phyloP scores from a whole-genome alignment of 1,140 invertebrate genomes.

The Polyergus mexicanus region DNA sequence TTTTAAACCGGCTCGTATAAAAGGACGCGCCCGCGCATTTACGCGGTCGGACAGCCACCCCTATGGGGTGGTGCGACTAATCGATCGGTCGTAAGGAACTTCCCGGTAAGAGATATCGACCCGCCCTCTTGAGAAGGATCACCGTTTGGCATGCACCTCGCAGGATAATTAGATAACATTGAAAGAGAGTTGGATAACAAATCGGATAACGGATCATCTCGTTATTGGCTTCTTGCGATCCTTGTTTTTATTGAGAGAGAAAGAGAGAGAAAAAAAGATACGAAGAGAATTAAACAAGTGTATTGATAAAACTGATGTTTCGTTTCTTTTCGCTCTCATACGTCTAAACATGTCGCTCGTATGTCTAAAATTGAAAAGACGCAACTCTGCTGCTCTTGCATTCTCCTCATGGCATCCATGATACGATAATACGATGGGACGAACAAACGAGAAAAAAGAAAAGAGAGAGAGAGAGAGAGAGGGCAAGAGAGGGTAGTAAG shows the following conservation, averaged over 20 bases:
- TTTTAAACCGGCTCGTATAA: constrained; percentile 70
- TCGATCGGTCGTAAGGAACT: constrained; percentile 63
- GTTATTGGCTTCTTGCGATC: not conserved
- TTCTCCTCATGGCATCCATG: constrained; percentile 41
- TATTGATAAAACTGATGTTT: constrained; percentile 2
- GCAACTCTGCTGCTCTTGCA: constrained; percentile 30
- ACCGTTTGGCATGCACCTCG: not conserved
- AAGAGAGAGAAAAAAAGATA: no score
- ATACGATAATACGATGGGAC: constrained; percentile 34
- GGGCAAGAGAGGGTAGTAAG: constrained; percentile 52
- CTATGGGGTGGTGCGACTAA: constrained; percentile 48
- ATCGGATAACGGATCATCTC: constrained; percentile 18
- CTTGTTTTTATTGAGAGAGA: not conserved
- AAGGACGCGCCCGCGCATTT: constrained; percentile 57
- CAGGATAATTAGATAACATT: constrained; percentile 37
- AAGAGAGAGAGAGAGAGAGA: constrained; percentile 17
- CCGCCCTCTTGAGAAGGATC: constrained; percentile 28
- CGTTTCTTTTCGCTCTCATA: not conserved
- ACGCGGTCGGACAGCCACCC: constrained; percentile 43
- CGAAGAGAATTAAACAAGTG: not conserved
- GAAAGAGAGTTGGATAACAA: constrained; percentile 24
- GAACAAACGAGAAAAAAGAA: constrained; percentile 8
- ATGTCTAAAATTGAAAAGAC: constrained; percentile 38
- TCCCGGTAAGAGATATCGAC: constrained; percentile 43
- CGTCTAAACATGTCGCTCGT: not conserved